Base-by-base conservation (phyloP, 2,888 invertebrate genomes). In the Elmis aenea region DNA sequence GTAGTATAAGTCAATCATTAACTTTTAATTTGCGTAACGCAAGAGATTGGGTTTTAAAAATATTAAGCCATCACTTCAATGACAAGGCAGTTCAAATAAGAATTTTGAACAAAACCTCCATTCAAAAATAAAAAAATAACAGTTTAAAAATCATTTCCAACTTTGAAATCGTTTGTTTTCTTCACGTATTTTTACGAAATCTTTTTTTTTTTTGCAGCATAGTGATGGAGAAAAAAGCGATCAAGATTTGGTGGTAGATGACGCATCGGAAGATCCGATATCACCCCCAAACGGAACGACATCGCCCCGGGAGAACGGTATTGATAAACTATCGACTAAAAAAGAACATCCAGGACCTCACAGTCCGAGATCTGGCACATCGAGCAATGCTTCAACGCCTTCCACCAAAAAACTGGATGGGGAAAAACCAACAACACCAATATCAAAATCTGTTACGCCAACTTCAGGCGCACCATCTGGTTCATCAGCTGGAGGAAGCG, bases 221-320 rank as follows among this genome's bases (percentile, higher is more conserved):
- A 85, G 83, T 64, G 86, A 87, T 64, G 86, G 84, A 35, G 87
- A 86, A 62, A 88, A 88, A 65, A 85, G 84, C 61, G 90, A 92
- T 62, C 87, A 91, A 72, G 93, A 94, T 63, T 71, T 95, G 54
- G 94, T 95, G 43, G 94, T 95, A 13, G 95, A 95, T 67, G 94
- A 90, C 58, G 91, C 91, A 31, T 90, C 89, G 51, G 92, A 93
- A 70, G 91, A 90, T 59, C 88, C 88, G 4, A 80, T 83, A 31
- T 88, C 89, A 30, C 87, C 89, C 1, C 81, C 86, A 54, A 86
- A 85, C 56, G 89, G 90, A 9, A 88, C 90, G n/a, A 79, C 88
- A 2, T 89, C 90, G n/a, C 88, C 90, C 0, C 68, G 88, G 48
- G 90, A 90, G 62, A 90, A 90, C 62, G 89, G 88, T 29, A 76